A percentile compares a stretch with the other conserved stretches of the same genome.
These are phyloP conservation scores for Hermaeophaga mercurialis DNA, from an alignment of 2,888 invertebrate species.

Conservation along the genomic window DNA sequence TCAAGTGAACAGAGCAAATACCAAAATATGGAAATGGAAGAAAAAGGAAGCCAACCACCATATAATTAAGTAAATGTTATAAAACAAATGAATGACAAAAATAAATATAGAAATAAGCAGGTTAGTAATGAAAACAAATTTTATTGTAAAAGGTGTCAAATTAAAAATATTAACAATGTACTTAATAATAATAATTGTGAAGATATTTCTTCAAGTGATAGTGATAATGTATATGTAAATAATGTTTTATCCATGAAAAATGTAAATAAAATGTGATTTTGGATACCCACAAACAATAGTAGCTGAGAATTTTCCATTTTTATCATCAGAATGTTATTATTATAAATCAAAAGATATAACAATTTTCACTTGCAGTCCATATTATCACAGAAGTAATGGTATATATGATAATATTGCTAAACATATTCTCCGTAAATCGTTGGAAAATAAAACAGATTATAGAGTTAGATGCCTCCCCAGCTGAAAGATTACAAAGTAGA, in stretches of 20 bases:
- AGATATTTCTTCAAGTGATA: too few species aligned
- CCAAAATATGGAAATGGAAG: background rate
- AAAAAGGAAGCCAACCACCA: background rate
- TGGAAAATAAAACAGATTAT: slow-evolving; percentile 29
- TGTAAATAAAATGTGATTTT: too few species aligned
- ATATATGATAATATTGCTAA: slow-evolving; percentile 28
- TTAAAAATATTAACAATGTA: too few species aligned
- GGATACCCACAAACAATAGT: slow-evolving; percentile 44
- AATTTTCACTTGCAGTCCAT: slow-evolving; percentile 26
- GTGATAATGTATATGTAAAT: too few species aligned
- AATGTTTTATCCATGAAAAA: too few species aligned
- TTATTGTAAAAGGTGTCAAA: slow-evolving; percentile 35
- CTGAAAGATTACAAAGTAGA: slow-evolving; percentile 36
- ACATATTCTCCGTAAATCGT: slow-evolving; percentile 38
- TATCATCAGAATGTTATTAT: slow-evolving; percentile 33
- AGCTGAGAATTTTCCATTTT: too few species aligned
- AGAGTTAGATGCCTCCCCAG: slow-evolving; percentile 33
- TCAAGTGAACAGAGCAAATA: too few species aligned
- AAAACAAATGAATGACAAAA: slow-evolving; percentile 36
- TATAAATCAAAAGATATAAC: slow-evolving; percentile 37
- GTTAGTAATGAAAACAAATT: slow-evolving; percentile 34
- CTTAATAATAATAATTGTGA: too few species aligned
- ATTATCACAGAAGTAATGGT: slow-evolving; percentile 33
- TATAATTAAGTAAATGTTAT: too few species aligned
- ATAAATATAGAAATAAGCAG: slow-evolving; percentile 29